Conservation (phyloP, 1,140 invertebrate genomes). For the Diprion similis region DNA sequence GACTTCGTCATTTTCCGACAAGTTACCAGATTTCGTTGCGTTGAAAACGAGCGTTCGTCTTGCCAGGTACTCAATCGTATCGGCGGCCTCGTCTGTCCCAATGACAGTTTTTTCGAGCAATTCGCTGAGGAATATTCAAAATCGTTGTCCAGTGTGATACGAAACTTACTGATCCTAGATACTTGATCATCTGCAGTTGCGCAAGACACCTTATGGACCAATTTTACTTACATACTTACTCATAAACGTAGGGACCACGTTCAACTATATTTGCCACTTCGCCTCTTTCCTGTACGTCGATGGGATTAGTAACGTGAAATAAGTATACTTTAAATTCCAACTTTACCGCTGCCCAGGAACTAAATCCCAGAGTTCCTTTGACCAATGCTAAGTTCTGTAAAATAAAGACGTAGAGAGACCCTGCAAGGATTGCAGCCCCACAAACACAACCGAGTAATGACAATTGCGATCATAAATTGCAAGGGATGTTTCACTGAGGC, state of each 20-base stretch:
- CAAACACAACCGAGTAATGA: no score
- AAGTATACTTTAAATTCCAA: constrained; percentile 24
- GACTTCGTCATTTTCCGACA: constrained; percentile 28
- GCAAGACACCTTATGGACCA: background rate
- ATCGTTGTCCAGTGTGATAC: background rate
- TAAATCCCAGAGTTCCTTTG: background rate
- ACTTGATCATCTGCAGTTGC: background rate
- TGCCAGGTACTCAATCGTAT: constrained; percentile 34
- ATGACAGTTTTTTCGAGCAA: constrained; percentile 26
- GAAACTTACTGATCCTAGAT: background rate
- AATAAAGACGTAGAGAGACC: background rate
- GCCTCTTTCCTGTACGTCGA: constrained; percentile 34
- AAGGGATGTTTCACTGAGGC: no score
- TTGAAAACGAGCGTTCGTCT: constrained; percentile 33
- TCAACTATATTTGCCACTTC: constrained; percentile 29
- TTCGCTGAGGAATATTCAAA: constrained; percentile 25
- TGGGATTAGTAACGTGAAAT: constrained; percentile 39
- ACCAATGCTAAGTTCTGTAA: background rate
- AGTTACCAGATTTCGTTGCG: constrained; percentile 21
- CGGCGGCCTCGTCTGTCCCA: constrained; percentile 25
- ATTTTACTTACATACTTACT: constrained; percentile 26
- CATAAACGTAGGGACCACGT: constrained; percentile 37
- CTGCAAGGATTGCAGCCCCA: no score
- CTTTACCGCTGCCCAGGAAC: background rate
- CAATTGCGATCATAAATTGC: no score